Evolutionary conservation across 2,113 vertebrate genomes (phyloP).

Genomic region (Kryptolebias marmoratus): DNA sequence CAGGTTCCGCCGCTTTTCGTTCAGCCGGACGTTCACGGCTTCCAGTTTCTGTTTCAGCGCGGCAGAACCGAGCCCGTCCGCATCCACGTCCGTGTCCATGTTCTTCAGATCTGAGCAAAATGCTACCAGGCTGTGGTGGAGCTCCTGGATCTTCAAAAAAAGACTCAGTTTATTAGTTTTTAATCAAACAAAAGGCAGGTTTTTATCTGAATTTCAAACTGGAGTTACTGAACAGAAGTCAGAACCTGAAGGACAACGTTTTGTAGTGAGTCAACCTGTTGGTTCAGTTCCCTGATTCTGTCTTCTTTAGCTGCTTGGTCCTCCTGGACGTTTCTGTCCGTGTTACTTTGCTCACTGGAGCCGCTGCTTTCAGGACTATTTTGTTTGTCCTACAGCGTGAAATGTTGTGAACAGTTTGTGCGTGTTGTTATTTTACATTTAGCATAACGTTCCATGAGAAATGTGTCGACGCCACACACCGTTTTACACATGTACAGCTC

Average conservation of each 20-base stretch:
- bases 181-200: background rate
- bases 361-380: conserved; percentile 18
- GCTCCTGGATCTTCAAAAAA: conserved; percentile 74
- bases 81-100: conserved; percentile 60
- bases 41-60: conserved; percentile 69
- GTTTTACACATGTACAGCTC: conserved; percentile 77
- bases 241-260: conserved; percentile 76
- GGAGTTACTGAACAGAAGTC: background rate
- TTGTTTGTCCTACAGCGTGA: conserved; percentile 58
- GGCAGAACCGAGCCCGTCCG: conserved; percentile 40
- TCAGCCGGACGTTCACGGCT: conserved; percentile 59
- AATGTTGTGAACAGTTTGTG: background rate
- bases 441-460: background rate
- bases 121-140: conserved; percentile 71
- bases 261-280: conserved; percentile 76
- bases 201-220: background rate
- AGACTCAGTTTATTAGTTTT: background rate
- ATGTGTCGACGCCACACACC: conserved; percentile 35
- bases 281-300: conserved; percentile 75
- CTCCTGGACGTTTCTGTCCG: conserved; percentile 38
- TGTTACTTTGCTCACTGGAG: conserved; percentile 18
- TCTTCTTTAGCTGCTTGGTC: conserved; percentile 63
- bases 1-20: conserved; percentile 68
- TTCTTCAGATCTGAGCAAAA: conserved; percentile 77
- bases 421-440: background rate